phyloP scores from a whole-genome alignment of 2,888 invertebrate genomes.

The Phortica okadai region DNA sequence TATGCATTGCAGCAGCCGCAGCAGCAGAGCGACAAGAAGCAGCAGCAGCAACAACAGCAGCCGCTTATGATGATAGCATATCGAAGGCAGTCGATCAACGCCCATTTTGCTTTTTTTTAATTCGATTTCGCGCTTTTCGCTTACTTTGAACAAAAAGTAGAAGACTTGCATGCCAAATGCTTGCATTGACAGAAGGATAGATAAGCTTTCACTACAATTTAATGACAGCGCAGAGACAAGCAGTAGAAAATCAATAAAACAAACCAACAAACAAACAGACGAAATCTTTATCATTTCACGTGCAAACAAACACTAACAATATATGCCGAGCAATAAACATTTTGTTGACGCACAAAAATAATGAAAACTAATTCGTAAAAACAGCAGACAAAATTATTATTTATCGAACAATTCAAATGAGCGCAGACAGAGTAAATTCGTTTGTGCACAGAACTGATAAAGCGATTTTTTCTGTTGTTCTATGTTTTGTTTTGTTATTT shows the following conservation, averaged over 20 bases:
- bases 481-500: slow-evolving; percentile 47
- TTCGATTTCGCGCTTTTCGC: neutral
- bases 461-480: slow-evolving; percentile 14
- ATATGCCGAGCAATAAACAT: neutral
- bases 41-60: neutral
- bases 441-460: slow-evolving; percentile 21
- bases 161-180: neutral
- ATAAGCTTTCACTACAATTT: neutral
- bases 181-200: neutral
- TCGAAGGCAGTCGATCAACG: neutral
- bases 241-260: slow-evolving; percentile 22
- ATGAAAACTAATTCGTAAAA: neutral
- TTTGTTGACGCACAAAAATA: slow-evolving; percentile 4
- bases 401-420: slow-evolving; percentile 36
- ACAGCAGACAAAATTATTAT: slow-evolving; percentile 27
- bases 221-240: neutral
- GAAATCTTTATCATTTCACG: neutral
- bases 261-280: neutral
- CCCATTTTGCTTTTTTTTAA: neutral
- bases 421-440: neutral
- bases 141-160: neutral
- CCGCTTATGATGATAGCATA: neutral
- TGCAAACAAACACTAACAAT: neutral
- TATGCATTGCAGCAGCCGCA: neutral
- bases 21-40: neutral